phyloP scores from a whole-genome alignment of 2,113 vertebrate genomes.

The Thomomys bottae region DNA sequence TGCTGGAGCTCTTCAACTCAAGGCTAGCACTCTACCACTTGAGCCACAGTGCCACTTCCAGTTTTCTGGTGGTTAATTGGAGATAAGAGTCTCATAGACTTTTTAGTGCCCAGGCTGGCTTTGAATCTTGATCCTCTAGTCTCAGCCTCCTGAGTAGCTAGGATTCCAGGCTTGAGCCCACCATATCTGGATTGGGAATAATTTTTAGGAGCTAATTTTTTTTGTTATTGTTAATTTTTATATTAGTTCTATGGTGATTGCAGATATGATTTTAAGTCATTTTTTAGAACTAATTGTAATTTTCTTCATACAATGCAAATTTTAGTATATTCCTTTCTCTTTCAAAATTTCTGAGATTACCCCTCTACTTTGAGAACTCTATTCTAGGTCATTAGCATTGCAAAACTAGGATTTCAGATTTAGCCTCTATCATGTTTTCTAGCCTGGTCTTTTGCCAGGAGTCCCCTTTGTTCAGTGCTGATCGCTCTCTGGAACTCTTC shows the following conservation, averaged over 20 bases:
- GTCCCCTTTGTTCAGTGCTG: not conserved
- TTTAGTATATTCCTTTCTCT: not conserved
- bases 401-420: not conserved
- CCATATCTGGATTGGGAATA: no score
- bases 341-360: not conserved
- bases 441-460: not conserved
- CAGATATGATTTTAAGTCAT: constrained; percentile 25
- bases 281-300: constrained; percentile 30
- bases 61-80: no score
- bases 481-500: fast-evolving
- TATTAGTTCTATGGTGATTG: not conserved
- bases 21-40: no score
- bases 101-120: no score
- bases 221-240: constrained; percentile 60
- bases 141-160: no score
- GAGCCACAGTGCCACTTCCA: no score
- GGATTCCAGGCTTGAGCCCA: no score
- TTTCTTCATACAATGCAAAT: not conserved
- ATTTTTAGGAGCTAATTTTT: not conserved
- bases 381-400: not conserved
- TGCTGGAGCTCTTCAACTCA: no score
- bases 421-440: not conserved
- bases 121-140: no score
- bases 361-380: not conserved
- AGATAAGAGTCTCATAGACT: no score